Conservation (phyloP, 2,113 vertebrate species). For the Benitochromis conjunctus region DNA sequence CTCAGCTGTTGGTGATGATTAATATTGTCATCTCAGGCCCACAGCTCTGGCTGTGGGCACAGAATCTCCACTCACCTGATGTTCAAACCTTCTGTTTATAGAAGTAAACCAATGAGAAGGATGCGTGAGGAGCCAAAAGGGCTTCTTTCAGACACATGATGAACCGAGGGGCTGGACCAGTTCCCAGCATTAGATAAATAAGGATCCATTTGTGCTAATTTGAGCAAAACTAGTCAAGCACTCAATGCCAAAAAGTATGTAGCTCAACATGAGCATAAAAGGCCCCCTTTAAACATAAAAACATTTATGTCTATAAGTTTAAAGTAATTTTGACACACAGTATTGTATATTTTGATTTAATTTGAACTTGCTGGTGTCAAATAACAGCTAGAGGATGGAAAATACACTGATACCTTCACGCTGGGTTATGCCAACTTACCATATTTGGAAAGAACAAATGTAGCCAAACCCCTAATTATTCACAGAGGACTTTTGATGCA, state of each 20-base stretch:
- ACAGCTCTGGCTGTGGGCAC: not conserved
- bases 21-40: not conserved
- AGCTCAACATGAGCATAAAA: not conserved
- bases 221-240: accelerated
- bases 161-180: not conserved
- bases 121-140: not conserved
- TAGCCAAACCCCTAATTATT: not conserved
- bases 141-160: not conserved
- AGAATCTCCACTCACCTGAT: not conserved
- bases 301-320: not conserved
- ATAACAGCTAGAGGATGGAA: not conserved
- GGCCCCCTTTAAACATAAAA: not conserved
- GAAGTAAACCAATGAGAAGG: not conserved
- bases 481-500: not conserved
- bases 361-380: not conserved
- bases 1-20: accelerated
- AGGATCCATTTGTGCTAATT: not conserved
- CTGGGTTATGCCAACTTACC: not conserved
- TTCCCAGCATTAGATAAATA: not conserved
- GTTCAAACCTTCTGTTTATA: not conserved
- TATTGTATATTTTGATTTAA: not conserved
- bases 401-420: not conserved
- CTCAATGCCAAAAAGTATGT: not conserved
- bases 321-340: not conserved
- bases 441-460: not conserved